Conservation (phyloP, 2,888 invertebrate species). For the Mesorhabditis spiculigera region DNA sequence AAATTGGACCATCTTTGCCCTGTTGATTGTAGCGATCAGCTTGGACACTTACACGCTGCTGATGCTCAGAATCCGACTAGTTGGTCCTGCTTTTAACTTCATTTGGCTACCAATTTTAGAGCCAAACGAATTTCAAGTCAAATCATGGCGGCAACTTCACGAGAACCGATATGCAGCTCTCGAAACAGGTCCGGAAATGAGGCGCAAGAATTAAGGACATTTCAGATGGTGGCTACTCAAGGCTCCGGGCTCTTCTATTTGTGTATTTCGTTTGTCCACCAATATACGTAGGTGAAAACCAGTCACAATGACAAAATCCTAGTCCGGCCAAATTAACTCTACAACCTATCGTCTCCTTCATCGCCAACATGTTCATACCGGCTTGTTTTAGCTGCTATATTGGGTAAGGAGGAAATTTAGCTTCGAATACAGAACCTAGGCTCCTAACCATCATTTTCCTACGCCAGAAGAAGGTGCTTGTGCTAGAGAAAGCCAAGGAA, state of each 20-base stretch:
- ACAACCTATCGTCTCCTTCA: neutral
- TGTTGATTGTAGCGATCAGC: neutral
- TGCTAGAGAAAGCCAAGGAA: no score
- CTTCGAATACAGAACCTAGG: no score
- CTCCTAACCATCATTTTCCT: no score
- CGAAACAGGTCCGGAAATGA: neutral
- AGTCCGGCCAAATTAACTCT: neutral
- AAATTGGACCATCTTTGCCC: neutral
- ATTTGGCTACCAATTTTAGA: neutral
- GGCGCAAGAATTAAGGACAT: neutral
- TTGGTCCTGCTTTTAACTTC: neutral
- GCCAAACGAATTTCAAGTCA: neutral
- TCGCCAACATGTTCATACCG: neutral
- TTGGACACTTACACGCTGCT: neutral
- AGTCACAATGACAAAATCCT: neutral
- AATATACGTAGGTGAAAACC: conserved; percentile 1
- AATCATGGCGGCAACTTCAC: neutral
- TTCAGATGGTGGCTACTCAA: neutral
- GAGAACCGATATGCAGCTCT: neutral
- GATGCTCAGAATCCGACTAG: neutral
- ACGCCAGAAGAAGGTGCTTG: no score
- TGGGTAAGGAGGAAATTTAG: neutral
- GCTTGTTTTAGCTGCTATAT: neutral
- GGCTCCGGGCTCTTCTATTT: conserved; percentile 1
- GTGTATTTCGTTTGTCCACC: neutral